Conservation (phyloP, 64 coral and sea anemone genomes). For the Anthopleura sola region DNA sequence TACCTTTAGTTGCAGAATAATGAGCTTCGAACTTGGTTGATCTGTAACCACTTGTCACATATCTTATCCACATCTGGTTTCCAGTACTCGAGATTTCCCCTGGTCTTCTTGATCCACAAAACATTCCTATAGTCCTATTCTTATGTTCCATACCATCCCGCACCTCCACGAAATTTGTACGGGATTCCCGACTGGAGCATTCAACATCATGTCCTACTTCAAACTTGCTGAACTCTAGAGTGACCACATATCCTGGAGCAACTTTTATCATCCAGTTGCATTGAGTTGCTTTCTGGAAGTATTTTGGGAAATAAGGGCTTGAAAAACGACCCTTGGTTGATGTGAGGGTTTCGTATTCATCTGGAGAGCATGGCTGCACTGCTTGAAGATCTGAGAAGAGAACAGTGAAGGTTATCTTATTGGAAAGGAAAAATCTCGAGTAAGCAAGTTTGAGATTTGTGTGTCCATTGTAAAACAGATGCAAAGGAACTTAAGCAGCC, state of each 20-base stretch:
- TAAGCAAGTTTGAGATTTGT: neutral
- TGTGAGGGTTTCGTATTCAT: conserved; percentile 12
- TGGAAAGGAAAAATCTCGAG: neutral
- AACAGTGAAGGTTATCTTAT: neutral
- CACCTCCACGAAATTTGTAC: conserved; percentile 17
- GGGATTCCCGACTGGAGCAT: conserved; percentile 9
- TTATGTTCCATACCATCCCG: conserved; percentile 22
- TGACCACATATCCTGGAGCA: conserved; percentile 3
- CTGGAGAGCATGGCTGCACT: neutral
- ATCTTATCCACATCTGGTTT: conserved; percentile 33
- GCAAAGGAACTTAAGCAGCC: neutral
- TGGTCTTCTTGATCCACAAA: conserved; percentile 35
- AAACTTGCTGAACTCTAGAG: conserved; percentile 39
- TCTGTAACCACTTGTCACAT: conserved; percentile 28
- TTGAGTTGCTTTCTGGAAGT: conserved; percentile 12
- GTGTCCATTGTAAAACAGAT: neutral
- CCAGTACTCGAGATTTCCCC: conserved; percentile 20
- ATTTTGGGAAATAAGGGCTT: conserved; percentile 39
- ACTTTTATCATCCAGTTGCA: conserved; percentile 42
- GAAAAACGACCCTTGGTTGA: conserved; percentile 9
- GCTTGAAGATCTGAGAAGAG: neutral
- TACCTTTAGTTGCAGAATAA: conserved; percentile 36
- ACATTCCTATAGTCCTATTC: conserved; percentile 19
- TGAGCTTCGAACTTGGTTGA: conserved; percentile 36
- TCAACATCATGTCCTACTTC: conserved; percentile 5